Conservation (phyloP, 2,888 invertebrate species). For the Mongoloraphidia duomilia region DNA sequence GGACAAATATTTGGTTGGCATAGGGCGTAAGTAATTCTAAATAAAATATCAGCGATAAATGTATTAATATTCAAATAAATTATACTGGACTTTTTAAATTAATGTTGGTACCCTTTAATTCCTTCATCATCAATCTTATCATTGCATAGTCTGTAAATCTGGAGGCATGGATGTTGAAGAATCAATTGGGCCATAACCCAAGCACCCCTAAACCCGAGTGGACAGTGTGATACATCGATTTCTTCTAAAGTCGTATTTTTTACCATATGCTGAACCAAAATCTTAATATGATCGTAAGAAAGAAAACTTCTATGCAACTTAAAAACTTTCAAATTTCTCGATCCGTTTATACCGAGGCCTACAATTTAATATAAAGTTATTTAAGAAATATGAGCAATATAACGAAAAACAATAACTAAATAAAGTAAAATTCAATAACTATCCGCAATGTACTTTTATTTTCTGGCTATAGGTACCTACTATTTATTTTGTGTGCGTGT, state of each 20-base stretch:
- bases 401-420: too few species aligned
- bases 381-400: too few species aligned
- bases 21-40: slow-evolving; percentile 23
- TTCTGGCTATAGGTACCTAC: too few species aligned
- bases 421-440: too few species aligned
- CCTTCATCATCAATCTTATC: slow-evolving; percentile 39
- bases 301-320: slow-evolving; percentile 44
- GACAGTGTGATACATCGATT: slow-evolving; percentile 50
- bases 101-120: slow-evolving; percentile 25
- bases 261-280: slow-evolving; percentile 37
- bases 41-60: background rate
- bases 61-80: too few species aligned
- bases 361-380: too few species aligned
- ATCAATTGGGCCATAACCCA: slow-evolving; percentile 45
- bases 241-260: slow-evolving; percentile 37
- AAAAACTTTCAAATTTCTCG: slow-evolving; percentile 35
- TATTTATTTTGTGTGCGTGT: too few species aligned
- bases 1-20: slow-evolving; percentile 20
- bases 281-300: slow-evolving; percentile 41
- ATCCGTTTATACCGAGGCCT: slow-evolving; percentile 28
- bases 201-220: slow-evolving; percentile 45
- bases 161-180: slow-evolving; percentile 32
- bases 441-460: too few species aligned
- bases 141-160: slow-evolving; percentile 36
- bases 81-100: too few species aligned